Conservation (phyloP, 2,888 invertebrate genomes). For the Coleophora flavipennella region DNA sequence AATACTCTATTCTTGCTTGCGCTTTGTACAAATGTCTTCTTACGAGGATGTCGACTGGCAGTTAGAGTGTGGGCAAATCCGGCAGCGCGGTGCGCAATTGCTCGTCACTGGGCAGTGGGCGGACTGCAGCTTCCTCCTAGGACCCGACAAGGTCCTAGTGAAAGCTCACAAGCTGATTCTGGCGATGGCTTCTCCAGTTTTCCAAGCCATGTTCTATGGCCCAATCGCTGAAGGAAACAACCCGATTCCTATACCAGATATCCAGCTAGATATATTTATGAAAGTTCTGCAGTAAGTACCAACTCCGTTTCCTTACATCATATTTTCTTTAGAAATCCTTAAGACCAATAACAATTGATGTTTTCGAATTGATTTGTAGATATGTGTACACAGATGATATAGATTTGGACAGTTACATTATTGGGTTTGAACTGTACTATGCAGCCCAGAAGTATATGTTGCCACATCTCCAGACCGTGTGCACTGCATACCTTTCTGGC, state of each 20-base stretch:
- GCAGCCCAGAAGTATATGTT: conserved; percentile 85
- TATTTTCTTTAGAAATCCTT: background rate
- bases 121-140: conserved; percentile 80
- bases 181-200: conserved; percentile 83
- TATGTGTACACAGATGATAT: conserved; percentile 82
- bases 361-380: conserved; percentile 29
- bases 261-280: conserved; percentile 24
- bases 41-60: conserved; percentile 74
- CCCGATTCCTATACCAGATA: conserved; percentile 79
- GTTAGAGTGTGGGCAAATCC: conserved; percentile 72
- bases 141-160: conserved; percentile 74
- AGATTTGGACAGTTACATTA: conserved; percentile 78
- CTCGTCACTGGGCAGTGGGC: conserved; percentile 79
- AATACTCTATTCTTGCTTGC: no score
- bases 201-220: conserved; percentile 84
- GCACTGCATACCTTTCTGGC: conserved; percentile 80
- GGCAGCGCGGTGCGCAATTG: conserved; percentile 76
- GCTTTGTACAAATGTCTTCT: background rate
- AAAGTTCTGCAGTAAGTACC: background rate
- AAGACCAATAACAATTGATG: no score
- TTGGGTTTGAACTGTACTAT: conserved; percentile 83
- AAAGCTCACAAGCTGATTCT: conserved; percentile 77
- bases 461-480: conserved; percentile 79
- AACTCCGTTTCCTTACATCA: background rate
- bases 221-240: conserved; percentile 77